Base-by-base conservation (phyloP, 92 coral and sea anemone species). In the Phenganax stokvisi region DNA sequence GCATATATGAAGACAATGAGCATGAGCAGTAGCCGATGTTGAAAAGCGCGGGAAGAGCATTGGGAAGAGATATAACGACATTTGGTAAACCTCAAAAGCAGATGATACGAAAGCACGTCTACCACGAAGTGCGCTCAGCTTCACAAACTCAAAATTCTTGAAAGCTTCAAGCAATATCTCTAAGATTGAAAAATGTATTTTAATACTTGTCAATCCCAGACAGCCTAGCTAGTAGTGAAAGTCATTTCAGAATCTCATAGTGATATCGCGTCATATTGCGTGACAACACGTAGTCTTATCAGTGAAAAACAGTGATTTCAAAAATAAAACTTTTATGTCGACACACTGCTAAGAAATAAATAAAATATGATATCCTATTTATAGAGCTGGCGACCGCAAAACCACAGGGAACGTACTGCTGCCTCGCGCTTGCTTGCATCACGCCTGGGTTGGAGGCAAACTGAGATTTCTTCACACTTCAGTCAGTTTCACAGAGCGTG, bases 1-100 rank as follows among this genome's bases (percentile, higher is more conserved):
- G 97, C 90, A 77, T 96, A 96, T 37, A 20, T 20, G 25, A 20
- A 20, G 25, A 20, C 25, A 20, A 20, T 20, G 25, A 20, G 25
- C 25, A 20, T 20, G 25, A 20, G 25, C 25, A 20, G 25, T 20
- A 20, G 25, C 25, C 25, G 25, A 20, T 20, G 25, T 20, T 20
- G 25, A 20, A 20, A 20, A 20, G 25, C 25, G 25, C 25, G 25
- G 25, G 25, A 20, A 20, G 25, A 20, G 25, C 25, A 20, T 20
- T 20, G 25, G 25, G 25, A 20, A 20, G 25, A 20, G 25, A 20
- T 20, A 20, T 20, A 20, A 20, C 25, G 25, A 20, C 25, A 20
- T 20, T 20, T 20, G 25, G 25, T 20, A 20, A 37, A 37, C 47
- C 47, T 37, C 47, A 37, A 37, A 5, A 37, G 47, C 3, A 2